Percentiles rank a stretch among this genome's conserved stretches.
These are phyloP conservation scores for Pagrus major DNA, from an alignment of 2,113 vertebrate genomes.

Conservation along the genomic window DNA sequence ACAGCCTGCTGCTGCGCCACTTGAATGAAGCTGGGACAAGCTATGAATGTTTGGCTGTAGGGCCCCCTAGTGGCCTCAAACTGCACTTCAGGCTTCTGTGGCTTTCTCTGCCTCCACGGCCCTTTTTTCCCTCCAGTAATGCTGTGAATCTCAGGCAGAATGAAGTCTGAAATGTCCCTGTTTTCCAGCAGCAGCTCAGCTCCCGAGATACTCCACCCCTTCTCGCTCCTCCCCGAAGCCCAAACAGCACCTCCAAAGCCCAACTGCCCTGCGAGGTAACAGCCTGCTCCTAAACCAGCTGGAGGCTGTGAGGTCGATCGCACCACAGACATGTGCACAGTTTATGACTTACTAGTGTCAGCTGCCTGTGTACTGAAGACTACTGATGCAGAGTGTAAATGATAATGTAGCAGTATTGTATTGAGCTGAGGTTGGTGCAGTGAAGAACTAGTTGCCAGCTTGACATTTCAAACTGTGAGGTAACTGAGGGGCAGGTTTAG, in stretches of 20 bases:
- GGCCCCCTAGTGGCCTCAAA: slow-evolving; percentile 66
- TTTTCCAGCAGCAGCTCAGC: slow-evolving; percentile 94
- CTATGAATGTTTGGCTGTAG: slow-evolving; percentile 25
- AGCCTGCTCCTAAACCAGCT: slow-evolving; percentile 26
- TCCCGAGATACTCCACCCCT: slow-evolving; percentile 91
- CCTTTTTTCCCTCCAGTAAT: slow-evolving; percentile 1
- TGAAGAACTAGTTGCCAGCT: not conserved
- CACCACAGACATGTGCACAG: slow-evolving; percentile 4
- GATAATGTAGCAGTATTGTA: not conserved
- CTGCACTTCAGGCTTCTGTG: slow-evolving; percentile 20
- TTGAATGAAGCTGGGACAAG: slow-evolving; percentile 19
- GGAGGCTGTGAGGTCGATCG: slow-evolving; percentile 37
- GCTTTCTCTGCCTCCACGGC: not conserved
- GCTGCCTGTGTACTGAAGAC: slow-evolving; percentile 1
- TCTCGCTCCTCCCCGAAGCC: slow-evolving; percentile 95
- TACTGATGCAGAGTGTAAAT: not conserved
- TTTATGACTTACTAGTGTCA: slow-evolving; percentile 1
- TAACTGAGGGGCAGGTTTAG: not conserved
- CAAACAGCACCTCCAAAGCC: slow-evolving; percentile 95
- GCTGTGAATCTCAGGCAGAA: slow-evolving; percentile 33
- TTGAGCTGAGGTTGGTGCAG: slow-evolving; percentile 3
- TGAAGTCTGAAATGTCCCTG: slow-evolving; percentile 85
- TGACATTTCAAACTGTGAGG: not conserved
- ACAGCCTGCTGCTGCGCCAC: slow-evolving; percentile 20
- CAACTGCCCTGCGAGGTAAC: slow-evolving; percentile 96